A percentile compares a stretch with the other conserved stretches of the same genome.
Conservation (phyloP, 2,888 invertebrate genomes). For the Parnassius orleans region DNA sequence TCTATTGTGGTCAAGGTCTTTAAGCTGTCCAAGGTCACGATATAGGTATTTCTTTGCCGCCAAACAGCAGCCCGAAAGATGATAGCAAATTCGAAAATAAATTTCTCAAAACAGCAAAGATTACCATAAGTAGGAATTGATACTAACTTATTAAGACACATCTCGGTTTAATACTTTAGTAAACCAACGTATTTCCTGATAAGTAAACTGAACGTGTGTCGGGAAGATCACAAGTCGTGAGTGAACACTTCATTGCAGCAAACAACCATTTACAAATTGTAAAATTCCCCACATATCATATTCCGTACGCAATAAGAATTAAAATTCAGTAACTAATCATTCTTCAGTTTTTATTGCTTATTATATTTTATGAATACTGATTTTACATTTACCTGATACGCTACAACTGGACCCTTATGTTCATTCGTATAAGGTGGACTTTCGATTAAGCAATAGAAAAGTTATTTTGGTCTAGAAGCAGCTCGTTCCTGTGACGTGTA, state of each 20-base stretch:
- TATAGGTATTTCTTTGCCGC: too few relatives aligned
- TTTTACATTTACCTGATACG: constrained; percentile 12
- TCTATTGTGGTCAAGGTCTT: too few relatives aligned
- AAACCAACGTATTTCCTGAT: constrained; percentile 44
- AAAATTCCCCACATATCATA: constrained; percentile 2
- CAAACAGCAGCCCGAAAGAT: too few relatives aligned
- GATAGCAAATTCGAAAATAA: too few relatives aligned
- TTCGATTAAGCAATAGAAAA: constrained; percentile 6
- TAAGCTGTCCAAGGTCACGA: too few relatives aligned
- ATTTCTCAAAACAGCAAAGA: background rate
- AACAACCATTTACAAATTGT: constrained; percentile 37
- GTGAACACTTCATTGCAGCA: constrained; percentile 32
- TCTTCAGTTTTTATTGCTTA: background rate
- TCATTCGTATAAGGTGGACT: constrained; percentile 4
- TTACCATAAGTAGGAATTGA: too few relatives aligned
- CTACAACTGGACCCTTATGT: background rate
- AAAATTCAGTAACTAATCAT: constrained; percentile 6
- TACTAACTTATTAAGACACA: background rate
- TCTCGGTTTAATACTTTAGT: constrained; percentile 28
- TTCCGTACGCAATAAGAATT: background rate
- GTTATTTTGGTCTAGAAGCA: constrained; percentile 11
- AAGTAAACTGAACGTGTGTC: constrained; percentile 53
- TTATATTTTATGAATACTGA: constrained; percentile 9
- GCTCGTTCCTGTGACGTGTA: constrained; percentile 64
- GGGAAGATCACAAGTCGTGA: constrained; percentile 51